Evolutionary conservation across 2,888 invertebrate genomes (phyloP).

Genomic region (Parnassius mnemosyne): DNA sequence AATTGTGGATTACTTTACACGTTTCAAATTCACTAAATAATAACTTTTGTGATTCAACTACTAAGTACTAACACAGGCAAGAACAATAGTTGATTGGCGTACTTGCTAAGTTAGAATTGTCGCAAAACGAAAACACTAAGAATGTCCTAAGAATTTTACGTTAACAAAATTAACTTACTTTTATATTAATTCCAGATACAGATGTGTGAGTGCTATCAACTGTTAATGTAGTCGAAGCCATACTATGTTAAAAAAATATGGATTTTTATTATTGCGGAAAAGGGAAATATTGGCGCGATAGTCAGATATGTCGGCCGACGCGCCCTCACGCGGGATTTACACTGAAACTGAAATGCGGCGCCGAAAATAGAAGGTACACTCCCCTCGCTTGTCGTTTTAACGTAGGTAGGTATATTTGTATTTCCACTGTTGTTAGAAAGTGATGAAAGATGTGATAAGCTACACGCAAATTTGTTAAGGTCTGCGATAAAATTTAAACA

Average conservation of each 20-base stretch:
- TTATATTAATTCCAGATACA: slow-evolving; percentile 69
- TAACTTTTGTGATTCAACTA: no score
- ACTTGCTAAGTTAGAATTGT: slow-evolving; percentile 1
- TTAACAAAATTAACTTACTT: slow-evolving; percentile 52
- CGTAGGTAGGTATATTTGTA: slow-evolving; percentile 30
- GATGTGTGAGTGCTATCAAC: slow-evolving; percentile 52
- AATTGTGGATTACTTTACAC: no score
- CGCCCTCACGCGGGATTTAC: slow-evolving; percentile 55
- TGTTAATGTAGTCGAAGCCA: slow-evolving; percentile 47
- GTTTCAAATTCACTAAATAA: no score
- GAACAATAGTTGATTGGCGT: background rate
- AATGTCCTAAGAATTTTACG: background rate
- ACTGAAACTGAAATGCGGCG: slow-evolving; percentile 71
- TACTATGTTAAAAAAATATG: slow-evolving; percentile 15
- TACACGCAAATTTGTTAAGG: slow-evolving; percentile 14
- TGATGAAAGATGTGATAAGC: slow-evolving; percentile 42
- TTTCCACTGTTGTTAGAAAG: slow-evolving; percentile 51
- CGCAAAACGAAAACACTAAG: slow-evolving; percentile 9
- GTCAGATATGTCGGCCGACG: slow-evolving; percentile 49
- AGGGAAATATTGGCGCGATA: slow-evolving; percentile 9
- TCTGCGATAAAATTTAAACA: slow-evolving; percentile 1
- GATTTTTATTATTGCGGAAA: slow-evolving; percentile 4
- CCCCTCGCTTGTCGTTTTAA: slow-evolving; percentile 51
- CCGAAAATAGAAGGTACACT: slow-evolving; percentile 72
- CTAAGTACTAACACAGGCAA: no score